phyloP scores from a whole-genome alignment of 2,113 vertebrate genomes.

The Zeus faber region DNA sequence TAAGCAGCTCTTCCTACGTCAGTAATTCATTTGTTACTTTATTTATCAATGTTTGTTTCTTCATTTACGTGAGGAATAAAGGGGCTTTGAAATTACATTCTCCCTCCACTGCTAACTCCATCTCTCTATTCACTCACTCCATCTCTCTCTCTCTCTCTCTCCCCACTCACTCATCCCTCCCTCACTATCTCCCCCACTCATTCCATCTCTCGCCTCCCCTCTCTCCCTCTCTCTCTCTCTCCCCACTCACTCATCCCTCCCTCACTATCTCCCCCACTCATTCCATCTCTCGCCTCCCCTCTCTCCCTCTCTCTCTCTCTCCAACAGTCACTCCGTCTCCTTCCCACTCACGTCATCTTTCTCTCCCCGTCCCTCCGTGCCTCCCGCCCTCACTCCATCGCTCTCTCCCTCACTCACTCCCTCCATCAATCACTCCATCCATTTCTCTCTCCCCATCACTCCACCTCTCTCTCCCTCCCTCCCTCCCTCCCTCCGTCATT shows the following conservation, averaged over 20 bases:
- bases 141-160: not conserved
- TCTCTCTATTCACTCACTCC: not conserved
- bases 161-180: too few species aligned
- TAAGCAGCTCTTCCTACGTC: too few species aligned
- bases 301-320: not conserved
- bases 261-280: not conserved
- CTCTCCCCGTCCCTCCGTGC: not conserved
- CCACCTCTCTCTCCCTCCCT: conserved; percentile 43
- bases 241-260: too few species aligned
- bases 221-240: not conserved
- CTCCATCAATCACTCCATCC: conserved; percentile 38
- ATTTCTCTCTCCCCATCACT: conserved; percentile 49
- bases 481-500: conserved; percentile 62
- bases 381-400: not conserved
- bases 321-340: not conserved
- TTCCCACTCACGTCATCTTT: not conserved
- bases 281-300: not conserved
- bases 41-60: not conserved
- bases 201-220: conserved; percentile 26
- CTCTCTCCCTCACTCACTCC: conserved; percentile 4
- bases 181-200: not conserved
- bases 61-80: not conserved
- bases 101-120: too few species aligned
- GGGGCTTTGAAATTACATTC: not conserved
- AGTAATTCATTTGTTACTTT: too few species aligned